Conservation (phyloP, 2,888 invertebrate species). For the Conus canariensis region DNA sequence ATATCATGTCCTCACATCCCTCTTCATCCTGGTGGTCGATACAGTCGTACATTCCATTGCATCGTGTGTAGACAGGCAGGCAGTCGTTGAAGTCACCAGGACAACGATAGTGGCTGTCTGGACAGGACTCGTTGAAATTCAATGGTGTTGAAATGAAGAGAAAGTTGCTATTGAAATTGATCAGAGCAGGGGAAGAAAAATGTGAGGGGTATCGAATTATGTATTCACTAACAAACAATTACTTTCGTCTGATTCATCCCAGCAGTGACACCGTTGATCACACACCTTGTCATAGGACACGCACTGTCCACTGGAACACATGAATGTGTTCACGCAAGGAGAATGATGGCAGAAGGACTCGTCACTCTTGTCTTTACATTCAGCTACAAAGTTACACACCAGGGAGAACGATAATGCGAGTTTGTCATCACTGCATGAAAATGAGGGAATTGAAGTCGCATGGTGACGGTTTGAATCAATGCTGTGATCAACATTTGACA, state of each 20-base stretch:
- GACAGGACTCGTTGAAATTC: background rate
- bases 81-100: background rate
- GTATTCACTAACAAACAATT: background rate
- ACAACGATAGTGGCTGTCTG: background rate
- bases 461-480: background rate
- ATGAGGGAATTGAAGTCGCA: background rate
- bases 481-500: background rate
- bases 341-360: background rate
- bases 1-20: background rate
- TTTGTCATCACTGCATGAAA: background rate
- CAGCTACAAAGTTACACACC: conserved; percentile 9
- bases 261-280: background rate
- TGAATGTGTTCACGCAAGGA: background rate
- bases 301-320: background rate
- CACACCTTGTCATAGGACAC: background rate
- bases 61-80: conserved; percentile 8
- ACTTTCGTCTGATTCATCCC: background rate
- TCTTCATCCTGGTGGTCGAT: background rate
- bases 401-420: background rate
- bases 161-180: background rate
- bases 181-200: background rate
- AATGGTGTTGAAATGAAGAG: background rate
- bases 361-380: background rate
- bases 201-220: background rate
- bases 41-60: conserved; percentile 26